Percentiles rank a stretch among this genome's conserved stretches.
These are phyloP conservation scores for Xestobium rufovillosum DNA, from an alignment of 2,888 invertebrate genomes.

Conservation along the genomic window DNA sequence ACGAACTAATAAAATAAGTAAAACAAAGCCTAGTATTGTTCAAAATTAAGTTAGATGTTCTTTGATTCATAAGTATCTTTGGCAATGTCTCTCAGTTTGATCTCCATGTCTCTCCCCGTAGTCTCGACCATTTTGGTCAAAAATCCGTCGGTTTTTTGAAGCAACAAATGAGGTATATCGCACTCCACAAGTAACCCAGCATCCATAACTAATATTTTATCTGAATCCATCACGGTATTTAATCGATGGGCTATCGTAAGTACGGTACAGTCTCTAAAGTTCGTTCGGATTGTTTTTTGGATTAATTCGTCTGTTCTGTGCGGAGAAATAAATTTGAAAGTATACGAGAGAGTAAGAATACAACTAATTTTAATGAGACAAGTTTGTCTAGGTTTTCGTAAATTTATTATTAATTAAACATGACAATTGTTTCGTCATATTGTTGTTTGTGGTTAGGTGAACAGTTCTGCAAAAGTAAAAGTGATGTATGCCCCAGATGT, in stretches of 20 bases:
- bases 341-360: slow-evolving; percentile 2
- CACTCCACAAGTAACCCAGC: slow-evolving; percentile 47
- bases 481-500: no score
- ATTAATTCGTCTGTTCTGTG: slow-evolving; percentile 63
- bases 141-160: slow-evolving; percentile 32
- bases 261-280: slow-evolving; percentile 69
- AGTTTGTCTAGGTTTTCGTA: no score
- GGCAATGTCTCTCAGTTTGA: slow-evolving; percentile 22
- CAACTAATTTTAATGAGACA: no score
- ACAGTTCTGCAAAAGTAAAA: no score
- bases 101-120: slow-evolving; percentile 32
- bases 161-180: slow-evolving; percentile 44
- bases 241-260: slow-evolving; percentile 74
- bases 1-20: no score
- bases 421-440: no score
- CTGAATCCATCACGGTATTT: slow-evolving; percentile 51
- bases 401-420: no score
- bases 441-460: no score
- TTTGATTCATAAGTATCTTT: slow-evolving; percentile 20
- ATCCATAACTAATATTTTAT: slow-evolving; percentile 57
- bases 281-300: slow-evolving; percentile 64
- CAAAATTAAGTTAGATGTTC: no score
- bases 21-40: no score
- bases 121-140: slow-evolving; percentile 36
- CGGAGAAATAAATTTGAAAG: slow-evolving; percentile 8